phyloP scores from a whole-genome alignment of 2,113 vertebrate species.

The Acinonyx jubatus region DNA sequence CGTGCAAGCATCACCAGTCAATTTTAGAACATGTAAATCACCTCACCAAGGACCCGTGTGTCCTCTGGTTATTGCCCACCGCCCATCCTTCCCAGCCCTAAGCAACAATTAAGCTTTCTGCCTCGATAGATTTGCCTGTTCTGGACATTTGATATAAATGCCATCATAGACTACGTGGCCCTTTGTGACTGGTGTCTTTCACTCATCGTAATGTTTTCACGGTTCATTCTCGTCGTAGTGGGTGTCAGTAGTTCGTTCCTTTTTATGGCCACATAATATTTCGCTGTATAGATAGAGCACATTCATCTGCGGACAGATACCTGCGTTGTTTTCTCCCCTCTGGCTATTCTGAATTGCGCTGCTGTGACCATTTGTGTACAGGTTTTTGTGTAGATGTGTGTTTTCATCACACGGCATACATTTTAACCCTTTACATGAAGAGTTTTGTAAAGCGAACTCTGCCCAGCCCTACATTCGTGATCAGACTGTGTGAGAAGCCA shows the following conservation, averaged over 20 bases:
- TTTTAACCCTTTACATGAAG: neutral
- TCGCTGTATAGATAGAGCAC: neutral
- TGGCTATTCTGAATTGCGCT: neutral
- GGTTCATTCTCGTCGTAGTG: neutral
- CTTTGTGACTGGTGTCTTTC: neutral
- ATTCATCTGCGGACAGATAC: neutral
- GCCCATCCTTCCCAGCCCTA: neutral
- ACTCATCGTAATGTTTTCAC: neutral
- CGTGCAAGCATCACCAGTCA: neutral
- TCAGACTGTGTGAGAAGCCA: neutral
- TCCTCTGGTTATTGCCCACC: neutral
- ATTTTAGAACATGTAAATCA: constrained; percentile 23
- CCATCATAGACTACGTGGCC: neutral
- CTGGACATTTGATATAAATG: neutral
- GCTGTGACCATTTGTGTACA: neutral
- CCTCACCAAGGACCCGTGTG: neutral
- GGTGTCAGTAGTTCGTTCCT: neutral
- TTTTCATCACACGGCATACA: neutral
- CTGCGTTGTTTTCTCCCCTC: neutral
- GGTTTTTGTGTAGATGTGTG: neutral
- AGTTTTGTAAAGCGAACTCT: neutral
- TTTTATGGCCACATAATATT: constrained; percentile 11
- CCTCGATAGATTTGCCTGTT: neutral
- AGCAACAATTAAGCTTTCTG: neutral
- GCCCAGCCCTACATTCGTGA: neutral